Base-by-base conservation (phyloP, 2,797 vertebrate genomes). In the Syndactyla subalaris region DNA sequence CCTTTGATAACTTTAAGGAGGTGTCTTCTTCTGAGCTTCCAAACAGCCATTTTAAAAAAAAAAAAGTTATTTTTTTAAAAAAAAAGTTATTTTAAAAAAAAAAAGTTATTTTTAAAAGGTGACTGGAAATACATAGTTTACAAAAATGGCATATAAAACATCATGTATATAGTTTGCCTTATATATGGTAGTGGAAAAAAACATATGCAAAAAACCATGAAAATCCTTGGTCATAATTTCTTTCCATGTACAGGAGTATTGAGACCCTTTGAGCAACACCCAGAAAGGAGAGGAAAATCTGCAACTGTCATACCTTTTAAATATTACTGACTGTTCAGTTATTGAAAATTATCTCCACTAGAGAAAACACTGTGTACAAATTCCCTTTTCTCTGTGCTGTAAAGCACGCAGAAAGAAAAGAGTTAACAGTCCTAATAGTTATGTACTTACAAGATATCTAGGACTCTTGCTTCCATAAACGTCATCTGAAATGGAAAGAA, bases 401-500 rank as follows among this genome's bases (percentile, higher is more conserved):
- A 92, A 93, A 13, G 7, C 9, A 46, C 11, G 17, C 4, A 41
- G 82, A n/a, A 95, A 62, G 48, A 55, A 94, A 85, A 14, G 79
- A 92, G 67, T 79, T 89, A 95, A 88, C 11, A 26, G 22, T 43
- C 29, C 32, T 66, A 51, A 70, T 3, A 63, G 41, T 39, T 52
- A 89, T 32, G 9, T 39, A 22, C 34, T 82, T 88, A 77, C 32
- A 58, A 84, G 51, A 17, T 79, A 51, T 81, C 45, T 92, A 57
- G 39, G 79, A 58, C 18, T 84, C 45, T 52, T 39, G 27, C 58
- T 92, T 91, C 58, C 58, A 70, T 45, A 93, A 89, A 93, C 91
- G 86, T 85, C 66, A 94, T 82, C 38, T 94, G 76, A 96, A 91
- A 78, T 59, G 19, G 70, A 93, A 79, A 85, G 65, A 93, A 96